Base-by-base conservation (phyloP, 2,797 vertebrate genomes). In the Rachycentron canadum region DNA sequence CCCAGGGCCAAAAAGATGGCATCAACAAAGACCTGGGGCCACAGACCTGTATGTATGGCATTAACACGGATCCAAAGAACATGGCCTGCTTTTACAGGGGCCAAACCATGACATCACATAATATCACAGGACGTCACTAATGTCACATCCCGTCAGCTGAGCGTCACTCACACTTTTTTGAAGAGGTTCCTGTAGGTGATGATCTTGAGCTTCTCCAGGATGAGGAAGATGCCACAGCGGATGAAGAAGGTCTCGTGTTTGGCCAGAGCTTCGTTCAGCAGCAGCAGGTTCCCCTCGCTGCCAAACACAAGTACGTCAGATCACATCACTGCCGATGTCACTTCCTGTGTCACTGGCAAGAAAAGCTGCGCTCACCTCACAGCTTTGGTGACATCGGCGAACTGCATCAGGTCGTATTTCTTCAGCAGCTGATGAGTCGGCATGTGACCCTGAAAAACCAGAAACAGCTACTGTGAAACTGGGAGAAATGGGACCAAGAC, bases 131-230 rank as follows among this genome's bases (percentile, higher is more conserved):
- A n/a, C n/a, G n/a, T n/a, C n/a, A n/a, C n/a, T n/a, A n/a, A n/a
- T n/a, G n/a, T n/a, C n/a, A n/a, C n/a, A n/a, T n/a, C n/a, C n/a
- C 7, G 34, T 10, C 16, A 1, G 3, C 26, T 16, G 13, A 12
- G 14, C n/a, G 2, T 2, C 13, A 82, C 97, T 96, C 89, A 99
- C 98, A 99, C 98, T 98, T 97, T 99, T 91, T 99, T 99, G 82
- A 98, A 99, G 80, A 99, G 97, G 89, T 98, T 99, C 86, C 98
- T 95, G 93, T 97, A 99, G 0, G 97, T 98, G 95, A 99, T 99
- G 85, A 99, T 97, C 91, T 98, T 99, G 63, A 99, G 94, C 86
- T 99, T 99, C 89, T 99, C 98, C 7, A 99, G 95, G 90, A 99
- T 99, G 69, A 99, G 96, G 90, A 99, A 99, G 89, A 99, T 99